Evolutionary conservation across 2,888 invertebrate genomes (phyloP).

Genomic region (Xestoiulus laeticollis): DNA sequence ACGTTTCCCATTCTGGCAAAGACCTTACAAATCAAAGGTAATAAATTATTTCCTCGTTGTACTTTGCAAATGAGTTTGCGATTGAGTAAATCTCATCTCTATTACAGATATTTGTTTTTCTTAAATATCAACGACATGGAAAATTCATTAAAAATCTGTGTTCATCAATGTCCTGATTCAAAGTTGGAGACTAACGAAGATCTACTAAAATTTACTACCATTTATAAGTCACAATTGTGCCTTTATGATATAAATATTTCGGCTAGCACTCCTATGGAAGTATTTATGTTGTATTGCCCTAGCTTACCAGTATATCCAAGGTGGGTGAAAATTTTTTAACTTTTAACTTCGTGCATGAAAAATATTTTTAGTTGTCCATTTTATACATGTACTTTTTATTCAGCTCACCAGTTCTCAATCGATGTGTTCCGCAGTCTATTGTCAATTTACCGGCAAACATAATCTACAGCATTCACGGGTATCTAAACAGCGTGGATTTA

Average conservation of each 20-base stretch:
- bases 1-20: conserved; percentile 79
- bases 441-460: conserved; percentile 73
- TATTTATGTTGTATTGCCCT: conserved; percentile 73
- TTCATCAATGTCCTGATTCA: conserved; percentile 79
- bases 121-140: conserved; percentile 80
- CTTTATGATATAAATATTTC: conserved; percentile 65
- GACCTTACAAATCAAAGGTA: conserved; percentile 79
- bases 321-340: conserved; percentile 65
- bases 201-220: conserved; percentile 76
- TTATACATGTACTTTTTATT: conserved; percentile 55
- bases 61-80: not conserved
- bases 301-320: conserved; percentile 79
- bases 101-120: conserved; percentile 77
- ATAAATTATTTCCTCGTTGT: not conserved
- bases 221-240: conserved; percentile 80
- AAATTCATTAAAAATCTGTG: conserved; percentile 85
- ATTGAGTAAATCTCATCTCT: not conserved
- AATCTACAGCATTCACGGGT: conserved; percentile 76
- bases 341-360: too few species aligned
- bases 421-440: conserved; percentile 83
- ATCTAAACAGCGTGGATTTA: conserved; percentile 87
- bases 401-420: conserved; percentile 81
- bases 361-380: not conserved
- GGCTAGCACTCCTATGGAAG: conserved; percentile 65
- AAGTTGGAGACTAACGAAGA: conserved; percentile 65